These are phyloP conservation scores for Riparia riparia DNA, from an alignment of 2,113 vertebrate genomes.

Conservation along the genomic window DNA sequence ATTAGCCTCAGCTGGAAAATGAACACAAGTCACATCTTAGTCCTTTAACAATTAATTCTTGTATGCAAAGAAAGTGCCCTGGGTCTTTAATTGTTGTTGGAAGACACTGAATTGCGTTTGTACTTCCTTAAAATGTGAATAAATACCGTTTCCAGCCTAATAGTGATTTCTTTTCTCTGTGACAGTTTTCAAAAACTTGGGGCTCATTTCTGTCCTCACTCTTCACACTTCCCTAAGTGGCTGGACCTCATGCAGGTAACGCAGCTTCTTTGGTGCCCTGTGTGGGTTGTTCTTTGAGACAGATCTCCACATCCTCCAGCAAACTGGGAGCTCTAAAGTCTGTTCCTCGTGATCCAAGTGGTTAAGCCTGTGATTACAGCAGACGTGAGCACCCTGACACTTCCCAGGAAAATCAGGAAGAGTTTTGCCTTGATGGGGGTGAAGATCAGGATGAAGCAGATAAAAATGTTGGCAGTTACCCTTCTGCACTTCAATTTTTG, in stretches of 20 bases:
- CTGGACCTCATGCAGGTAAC: too few relatives aligned
- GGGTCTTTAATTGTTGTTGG: background rate
- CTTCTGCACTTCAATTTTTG: background rate
- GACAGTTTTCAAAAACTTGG: background rate
- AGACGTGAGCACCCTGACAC: background rate
- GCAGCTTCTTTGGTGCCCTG: background rate
- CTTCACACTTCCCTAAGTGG: background rate
- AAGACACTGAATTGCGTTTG: background rate
- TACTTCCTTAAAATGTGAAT: background rate
- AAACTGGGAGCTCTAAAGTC: background rate
- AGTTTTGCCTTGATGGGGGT: background rate
- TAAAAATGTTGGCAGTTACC: background rate
- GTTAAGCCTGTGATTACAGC: background rate
- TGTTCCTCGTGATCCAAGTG: background rate
- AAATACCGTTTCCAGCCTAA: background rate
- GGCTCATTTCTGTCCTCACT: background rate
- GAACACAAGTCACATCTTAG: background rate
- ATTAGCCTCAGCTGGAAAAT: background rate
- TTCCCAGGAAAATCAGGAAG: background rate
- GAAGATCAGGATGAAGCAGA: background rate
- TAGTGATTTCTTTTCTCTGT: background rate
- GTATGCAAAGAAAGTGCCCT: background rate
- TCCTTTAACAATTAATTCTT: background rate
- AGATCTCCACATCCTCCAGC: background rate
- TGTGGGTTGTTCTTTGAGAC: background rate